Base-by-base conservation (phyloP, 1,140 invertebrate genomes). In the Meloidogyne hapla region DNA sequence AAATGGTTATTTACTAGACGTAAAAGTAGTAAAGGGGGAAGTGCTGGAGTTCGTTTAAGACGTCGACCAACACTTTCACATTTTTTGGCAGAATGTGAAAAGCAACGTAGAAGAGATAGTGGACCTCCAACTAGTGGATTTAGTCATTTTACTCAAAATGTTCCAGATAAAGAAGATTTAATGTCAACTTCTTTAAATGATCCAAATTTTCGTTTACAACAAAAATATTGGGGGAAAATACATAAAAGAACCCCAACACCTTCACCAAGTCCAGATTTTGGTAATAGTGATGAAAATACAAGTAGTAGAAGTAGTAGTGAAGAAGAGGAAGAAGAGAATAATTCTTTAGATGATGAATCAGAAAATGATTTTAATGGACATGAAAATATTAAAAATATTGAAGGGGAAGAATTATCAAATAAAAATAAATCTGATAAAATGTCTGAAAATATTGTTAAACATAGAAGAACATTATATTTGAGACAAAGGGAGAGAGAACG, bases 211-310 rank as follows among this genome's bases (percentile, higher is more conserved):
- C 66, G 80, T 21, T 62, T 81, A 42, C 63, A 85, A 63, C 78
- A 83, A 63, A 80, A 79, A 67, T 85, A 85, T 69, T 81, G 83
- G 76, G 83, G 83, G 8, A 73, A 74, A 45, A 63, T 73, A n/a
- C 71, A 73, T 33, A 15, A 26, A 33, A 61, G 56, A 38, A 73
- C 71, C n/a, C 71, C 71, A 4, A 73, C 71, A 28, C 71, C 71
- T 33, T 3, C 21, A 3, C 67, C 65, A 38, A 26, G 26, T 33
- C 38, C 65, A 66, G 26, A 33, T 18, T 40, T 33, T 26, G 38
- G 21, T 18, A 66, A 66, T 33, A 66, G 65, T 40, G 64, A 66
- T 28, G 64, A 66, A 66, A 48, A 18, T 48, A 48, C 4, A 28
- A 72, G 48, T 63, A 48, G 48, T 26, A 72, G 45, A 15, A 26